Evolutionary conservation across 2,888 invertebrate species (phyloP), one percentile per base, ranked within the genome.

Genomic region (Nipponacmea schrenckii): DNA sequence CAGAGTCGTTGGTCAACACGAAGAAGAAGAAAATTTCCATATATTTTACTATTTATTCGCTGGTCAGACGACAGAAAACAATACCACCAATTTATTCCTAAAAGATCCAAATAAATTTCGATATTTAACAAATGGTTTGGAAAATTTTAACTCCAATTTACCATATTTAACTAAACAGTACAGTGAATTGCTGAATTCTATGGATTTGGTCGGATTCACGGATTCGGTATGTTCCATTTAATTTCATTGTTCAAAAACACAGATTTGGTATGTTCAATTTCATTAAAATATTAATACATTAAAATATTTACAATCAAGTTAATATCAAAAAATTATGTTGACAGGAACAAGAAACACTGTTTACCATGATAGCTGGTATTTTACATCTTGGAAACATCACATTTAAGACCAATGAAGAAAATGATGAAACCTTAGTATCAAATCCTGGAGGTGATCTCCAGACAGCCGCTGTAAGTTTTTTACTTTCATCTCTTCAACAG

Each of bases 21-120:
- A 72, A 14, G 86, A 86, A 4, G 88, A 88, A 70, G 81, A 86
- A 69, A 88, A 87, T 73, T 88, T 88, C 73, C 88, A 88, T 72
- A 86, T 88, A 67, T 88, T 88, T 72, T 86, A 86, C 77, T 87
- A 86, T 77, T 80, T 88, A 79, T 84, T 88, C 71, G 86, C 85
- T 48, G 85, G 85, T 10, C 74, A 84, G 3, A 74, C 83, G 8
- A 75, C 75, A 26, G 84, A 83, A 7, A 72, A 83, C 62, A 77
- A 76, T 63, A 74, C 82, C 68, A 72, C 48, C 0, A 70, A 73
- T 27, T 83, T 80, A 64, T 72, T 73, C 50, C 80, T 86, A 10
- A 71, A 79, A 20, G 74, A 78, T 3, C 75, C 80, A 8, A 75
- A 79, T 39, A 74, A 77, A 27, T 85, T 39, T 10, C 85, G 86